phyloP scores from a whole-genome alignment of 2,113 vertebrate genomes.

The Ciconia maguari region DNA sequence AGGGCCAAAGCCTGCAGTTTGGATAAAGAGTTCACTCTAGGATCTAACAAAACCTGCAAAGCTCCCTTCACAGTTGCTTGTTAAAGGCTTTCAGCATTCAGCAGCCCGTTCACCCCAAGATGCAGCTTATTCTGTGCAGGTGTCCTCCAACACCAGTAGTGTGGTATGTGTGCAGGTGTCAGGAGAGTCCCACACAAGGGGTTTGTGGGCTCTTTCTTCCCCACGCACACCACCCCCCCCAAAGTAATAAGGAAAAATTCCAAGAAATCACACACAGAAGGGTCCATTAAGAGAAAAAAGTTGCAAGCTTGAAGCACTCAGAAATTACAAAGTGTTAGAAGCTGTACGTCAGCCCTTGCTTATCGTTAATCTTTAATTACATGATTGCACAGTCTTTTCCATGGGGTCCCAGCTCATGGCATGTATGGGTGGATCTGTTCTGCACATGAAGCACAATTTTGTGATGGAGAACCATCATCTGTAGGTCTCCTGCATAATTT shows the following conservation, averaged over 20 bases:
- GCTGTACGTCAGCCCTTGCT: neutral
- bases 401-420: neutral
- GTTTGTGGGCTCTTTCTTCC: neutral
- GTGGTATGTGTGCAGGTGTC: fast-evolving
- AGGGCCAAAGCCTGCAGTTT: neutral
- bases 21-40: neutral
- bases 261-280: neutral
- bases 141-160: neutral
- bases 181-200: neutral
- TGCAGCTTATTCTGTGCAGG: neutral
- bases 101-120: neutral
- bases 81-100: neutral
- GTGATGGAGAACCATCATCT: neutral
- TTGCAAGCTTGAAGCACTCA: neutral
- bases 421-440: neutral
- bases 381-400: neutral
- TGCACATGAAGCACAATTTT: neutral
- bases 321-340: neutral
- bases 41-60: neutral
- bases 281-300: neutral
- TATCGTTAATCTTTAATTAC: slow-evolving; percentile 9
- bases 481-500: neutral
- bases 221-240: too few species aligned
- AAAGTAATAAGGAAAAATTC: neutral
- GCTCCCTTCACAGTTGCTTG: neutral